These are phyloP conservation scores for Dolichomitus sp. DNA, from an alignment of 2,888 invertebrate species.

Conservation along the genomic window DNA sequence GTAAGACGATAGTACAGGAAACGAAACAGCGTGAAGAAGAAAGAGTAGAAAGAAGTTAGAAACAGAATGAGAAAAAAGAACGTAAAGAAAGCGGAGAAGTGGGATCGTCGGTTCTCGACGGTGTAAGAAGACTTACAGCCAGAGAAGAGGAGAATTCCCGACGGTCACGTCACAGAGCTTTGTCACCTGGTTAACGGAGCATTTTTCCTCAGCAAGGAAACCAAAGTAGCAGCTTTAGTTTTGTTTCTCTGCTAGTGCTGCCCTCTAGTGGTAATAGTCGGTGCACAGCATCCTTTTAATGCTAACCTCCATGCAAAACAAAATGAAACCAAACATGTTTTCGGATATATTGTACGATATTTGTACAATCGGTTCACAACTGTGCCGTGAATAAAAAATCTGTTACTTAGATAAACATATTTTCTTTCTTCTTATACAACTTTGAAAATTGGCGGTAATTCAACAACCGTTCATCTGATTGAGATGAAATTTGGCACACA, in stretches of 20 bases:
- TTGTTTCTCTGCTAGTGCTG: slow-evolving; percentile 27
- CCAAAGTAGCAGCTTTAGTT: slow-evolving; percentile 12
- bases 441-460: too few species aligned
- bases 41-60: slow-evolving; percentile 30
- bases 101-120: slow-evolving; percentile 55
- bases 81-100: slow-evolving; percentile 51
- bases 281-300: background rate
- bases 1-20: slow-evolving; percentile 5
- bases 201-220: slow-evolving; percentile 69
- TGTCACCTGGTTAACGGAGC: slow-evolving; percentile 75
- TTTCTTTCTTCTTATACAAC: too few species aligned
- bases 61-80: slow-evolving; percentile 31
- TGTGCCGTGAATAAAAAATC: too few species aligned
- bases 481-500: too few species aligned
- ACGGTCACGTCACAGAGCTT: slow-evolving; percentile 75
- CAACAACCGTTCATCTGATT: too few species aligned
- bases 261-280: slow-evolving; percentile 1
- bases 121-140: slow-evolving; percentile 48
- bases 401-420: too few species aligned
- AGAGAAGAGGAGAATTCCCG: slow-evolving; percentile 70
- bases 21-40: slow-evolving; percentile 27
- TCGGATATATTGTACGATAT: too few species aligned
- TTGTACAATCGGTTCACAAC: too few species aligned
- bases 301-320: background rate
- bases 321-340: background rate